Percentiles rank a stretch among this genome's conserved stretches.
Evolutionary conservation across 2,113 vertebrate species (phyloP).

Genomic region (Phylloscopus trochilus): DNA sequence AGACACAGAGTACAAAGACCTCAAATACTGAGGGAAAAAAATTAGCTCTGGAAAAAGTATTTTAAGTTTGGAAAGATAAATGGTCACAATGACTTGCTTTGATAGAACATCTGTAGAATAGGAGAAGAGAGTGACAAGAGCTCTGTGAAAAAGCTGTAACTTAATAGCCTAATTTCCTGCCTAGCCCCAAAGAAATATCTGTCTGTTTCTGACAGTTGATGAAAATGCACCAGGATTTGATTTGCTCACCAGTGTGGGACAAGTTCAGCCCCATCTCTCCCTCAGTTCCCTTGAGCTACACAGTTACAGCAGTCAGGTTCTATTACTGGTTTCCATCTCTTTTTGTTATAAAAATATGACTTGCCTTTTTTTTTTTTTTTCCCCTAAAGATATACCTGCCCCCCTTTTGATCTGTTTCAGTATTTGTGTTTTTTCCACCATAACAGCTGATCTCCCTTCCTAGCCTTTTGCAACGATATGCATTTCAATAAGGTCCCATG

Average conservation of each 20-base stretch:
- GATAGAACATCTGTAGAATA: slow-evolving; percentile 86
- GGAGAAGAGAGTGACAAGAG: slow-evolving; percentile 75
- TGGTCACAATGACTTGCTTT: slow-evolving; percentile 87
- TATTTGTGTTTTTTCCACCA: neutral
- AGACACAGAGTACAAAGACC: slow-evolving; percentile 75
- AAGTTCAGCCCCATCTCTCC: slow-evolving; percentile 80
- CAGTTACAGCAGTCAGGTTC: neutral
- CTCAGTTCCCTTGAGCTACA: neutral
- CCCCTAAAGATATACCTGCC: neutral
- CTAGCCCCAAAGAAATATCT: slow-evolving; percentile 83
- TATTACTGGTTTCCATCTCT: slow-evolving; percentile 7
- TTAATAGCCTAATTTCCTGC: slow-evolving; percentile 97
- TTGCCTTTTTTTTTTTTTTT: neutral
- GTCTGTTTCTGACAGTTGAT: slow-evolving; percentile 86
- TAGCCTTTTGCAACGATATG: neutral
- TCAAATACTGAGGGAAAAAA: slow-evolving; percentile 67
- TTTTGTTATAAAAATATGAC: neutral
- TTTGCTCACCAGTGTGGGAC: slow-evolving; percentile 79
- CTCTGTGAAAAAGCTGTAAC: slow-evolving; percentile 84
- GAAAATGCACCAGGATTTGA: slow-evolving; percentile 85
- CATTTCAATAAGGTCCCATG: neutral
- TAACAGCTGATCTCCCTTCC: neutral
- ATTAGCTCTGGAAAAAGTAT: slow-evolving; percentile 79
- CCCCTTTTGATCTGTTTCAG: neutral
- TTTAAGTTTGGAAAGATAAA: slow-evolving; percentile 89